Evolutionary conservation across 2,113 vertebrate genomes (phyloP), one percentile per base, ranked within the genome.

Genomic region (Gnathonemus longibarbis): DNA sequence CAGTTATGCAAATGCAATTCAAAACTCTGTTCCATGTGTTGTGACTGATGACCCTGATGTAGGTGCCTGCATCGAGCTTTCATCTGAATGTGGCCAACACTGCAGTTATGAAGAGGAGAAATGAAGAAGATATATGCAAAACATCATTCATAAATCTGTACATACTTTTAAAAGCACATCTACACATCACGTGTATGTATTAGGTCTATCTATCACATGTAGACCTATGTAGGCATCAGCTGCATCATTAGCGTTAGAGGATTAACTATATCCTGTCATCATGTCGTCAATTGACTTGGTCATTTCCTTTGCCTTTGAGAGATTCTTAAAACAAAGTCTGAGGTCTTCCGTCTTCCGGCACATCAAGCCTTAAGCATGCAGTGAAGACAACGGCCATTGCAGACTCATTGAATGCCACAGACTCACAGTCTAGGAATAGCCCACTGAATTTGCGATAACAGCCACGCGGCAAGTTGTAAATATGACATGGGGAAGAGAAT

Each of bases 1-100:
- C 48, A 45, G 46, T 52, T 66, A 74, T 70, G 88, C 66, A 50
- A 89, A 87, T 87, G 17, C 7, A 52, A n/a, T 89, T 80, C n/a
- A n/a, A 35, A 80, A 31, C 10, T 48, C 66, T 89, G 88, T 89
- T 80, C 50, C 50, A 53, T 89, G 88, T 10, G 8, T 77, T 80
- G 35, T 80, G 31, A 39, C 24, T 49, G 45, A 58, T 88, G 88
- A 74, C n/a, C 56, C 58, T 3, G 58, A 49, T 10, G 24, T 62
- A 7, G 27, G 15, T 46, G 6, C 10, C 5, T 46, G 62, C 74
- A n/a, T 2, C n/a, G 5, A 45, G 52, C 53, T 53, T 62, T 88
- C 19, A 88, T 48, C 42, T n/a, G 45, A 88, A 88, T 9, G 48
- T 86, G 84, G n/a, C 48, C 84, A 13, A 27, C 45, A 24, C 58